Conservation (phyloP, 2,113 vertebrate genomes). For the Macaca nemestrina region DNA sequence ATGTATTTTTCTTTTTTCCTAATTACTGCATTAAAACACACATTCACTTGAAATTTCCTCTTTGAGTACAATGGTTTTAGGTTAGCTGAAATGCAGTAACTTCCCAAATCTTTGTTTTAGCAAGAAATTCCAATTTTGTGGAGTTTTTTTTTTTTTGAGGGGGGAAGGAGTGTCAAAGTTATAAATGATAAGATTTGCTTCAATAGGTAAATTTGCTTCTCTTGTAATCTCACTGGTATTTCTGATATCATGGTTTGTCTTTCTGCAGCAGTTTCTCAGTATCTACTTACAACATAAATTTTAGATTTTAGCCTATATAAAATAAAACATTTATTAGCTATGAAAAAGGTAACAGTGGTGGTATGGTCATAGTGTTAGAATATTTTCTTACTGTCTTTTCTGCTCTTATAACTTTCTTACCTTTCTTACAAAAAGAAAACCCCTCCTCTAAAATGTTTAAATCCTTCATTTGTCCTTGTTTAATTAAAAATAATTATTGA, state of each 20-base stretch:
- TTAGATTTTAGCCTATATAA: not conserved
- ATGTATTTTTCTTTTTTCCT: not conserved
- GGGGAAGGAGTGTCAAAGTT: not conserved
- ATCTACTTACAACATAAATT: not conserved
- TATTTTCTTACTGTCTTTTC: not conserved
- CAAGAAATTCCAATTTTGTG: slow-evolving; percentile 75
- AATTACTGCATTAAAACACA: slow-evolving; percentile 1
- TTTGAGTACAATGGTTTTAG: slow-evolving; percentile 17
- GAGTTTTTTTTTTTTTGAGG: not conserved
- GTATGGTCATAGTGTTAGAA: not conserved
- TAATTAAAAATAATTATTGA: not conserved
- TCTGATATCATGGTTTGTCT: not conserved
- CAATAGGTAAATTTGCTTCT: slow-evolving; percentile 52
- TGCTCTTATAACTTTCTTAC: not conserved
- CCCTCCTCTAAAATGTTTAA: not conserved
- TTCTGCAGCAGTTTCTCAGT: not conserved
- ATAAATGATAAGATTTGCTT: slow-evolving; percentile 37
- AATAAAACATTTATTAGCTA: not conserved
- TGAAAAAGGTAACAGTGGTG: not conserved
- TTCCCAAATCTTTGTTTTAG: slow-evolving; percentile 70
- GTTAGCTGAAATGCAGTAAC: slow-evolving; percentile 53
- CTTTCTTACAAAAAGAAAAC: not conserved
- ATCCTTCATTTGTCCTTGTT: not conserved
- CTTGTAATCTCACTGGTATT: not conserved
- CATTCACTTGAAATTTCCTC: slow-evolving; percentile 16